Conservation (phyloP, 2,888 invertebrate genomes). For the Malthinus flaveolus region DNA sequence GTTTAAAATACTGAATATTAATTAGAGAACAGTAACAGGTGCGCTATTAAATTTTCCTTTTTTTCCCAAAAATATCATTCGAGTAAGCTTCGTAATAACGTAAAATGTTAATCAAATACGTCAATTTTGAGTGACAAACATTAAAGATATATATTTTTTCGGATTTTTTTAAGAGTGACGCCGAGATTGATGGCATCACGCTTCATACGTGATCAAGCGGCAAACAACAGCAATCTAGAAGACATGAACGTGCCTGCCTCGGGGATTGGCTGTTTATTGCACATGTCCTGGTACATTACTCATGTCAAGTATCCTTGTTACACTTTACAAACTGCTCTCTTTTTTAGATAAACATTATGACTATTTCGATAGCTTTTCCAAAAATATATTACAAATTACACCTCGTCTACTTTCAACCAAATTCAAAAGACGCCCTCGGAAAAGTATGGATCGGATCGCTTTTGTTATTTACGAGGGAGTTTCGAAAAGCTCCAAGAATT, state of each 20-base stretch:
- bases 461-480: too few relatives aligned
- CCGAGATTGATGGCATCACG: conserved; percentile 46
- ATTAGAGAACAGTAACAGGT: not conserved
- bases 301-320: conserved; percentile 28
- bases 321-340: conserved; percentile 21
- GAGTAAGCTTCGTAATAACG: not conserved
- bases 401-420: too few relatives aligned
- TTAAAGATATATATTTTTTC: conserved; percentile 33
- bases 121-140: conserved; percentile 22
- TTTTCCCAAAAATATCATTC: too few relatives aligned
- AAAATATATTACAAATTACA: too few relatives aligned
- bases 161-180: conserved; percentile 31
- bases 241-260: conserved; percentile 42
- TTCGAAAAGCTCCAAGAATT: too few relatives aligned
- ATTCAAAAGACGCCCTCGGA: too few relatives aligned
- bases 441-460: too few relatives aligned
- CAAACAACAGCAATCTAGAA: conserved; percentile 48
- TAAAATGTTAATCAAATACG: not conserved
- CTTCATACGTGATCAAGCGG: conserved; percentile 45
- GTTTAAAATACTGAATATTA: conserved; percentile 5
- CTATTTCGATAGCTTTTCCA: not conserved
- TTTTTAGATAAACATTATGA: conserved; percentile 4
- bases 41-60: not conserved
- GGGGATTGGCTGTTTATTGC: conserved; percentile 40
- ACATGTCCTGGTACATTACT: conserved; percentile 32